Conservation (phyloP, 1,140 invertebrate genomes). For the Whitmania pigra region DNA sequence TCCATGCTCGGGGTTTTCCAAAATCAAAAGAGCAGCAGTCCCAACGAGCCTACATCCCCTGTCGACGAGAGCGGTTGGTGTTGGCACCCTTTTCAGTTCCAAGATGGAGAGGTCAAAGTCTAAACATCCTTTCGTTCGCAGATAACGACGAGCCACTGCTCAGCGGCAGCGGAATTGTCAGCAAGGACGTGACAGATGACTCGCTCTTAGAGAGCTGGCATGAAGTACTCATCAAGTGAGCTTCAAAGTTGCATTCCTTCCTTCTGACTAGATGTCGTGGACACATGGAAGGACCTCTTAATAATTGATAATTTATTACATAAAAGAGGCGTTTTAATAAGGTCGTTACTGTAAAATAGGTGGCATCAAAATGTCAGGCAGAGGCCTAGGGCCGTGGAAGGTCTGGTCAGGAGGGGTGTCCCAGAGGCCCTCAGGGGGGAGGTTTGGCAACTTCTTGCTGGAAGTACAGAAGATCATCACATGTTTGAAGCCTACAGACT, state of each 20-base stretch:
- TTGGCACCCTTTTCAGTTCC: background rate
- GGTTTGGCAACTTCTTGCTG: constrained; percentile 88
- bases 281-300: too few relatives aligned
- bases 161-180: constrained; percentile 87
- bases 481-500: constrained; percentile 81
- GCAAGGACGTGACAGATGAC: constrained; percentile 83
- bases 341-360: constrained; percentile 42
- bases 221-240: constrained; percentile 55
- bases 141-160: constrained; percentile 84
- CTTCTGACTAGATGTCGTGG: too few relatives aligned
- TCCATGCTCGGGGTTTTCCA: constrained; percentile 9
- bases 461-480: constrained; percentile 67
- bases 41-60: background rate
- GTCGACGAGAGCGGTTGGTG: background rate
- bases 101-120: background rate
- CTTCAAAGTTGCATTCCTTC: too few relatives aligned
- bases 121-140: constrained; percentile 24
- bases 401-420: constrained; percentile 62
- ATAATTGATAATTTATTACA: too few relatives aligned
- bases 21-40: background rate
- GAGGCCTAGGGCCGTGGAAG: constrained; percentile 33
- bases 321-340: too few relatives aligned
- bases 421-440: constrained; percentile 89
- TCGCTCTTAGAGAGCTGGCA: constrained; percentile 85
- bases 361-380: constrained; percentile 49